Evolutionary conservation across 2,797 vertebrate genomes (phyloP), one percentile per base, ranked within the genome.

Genomic region (Ctenopoma kingsleyae): DNA sequence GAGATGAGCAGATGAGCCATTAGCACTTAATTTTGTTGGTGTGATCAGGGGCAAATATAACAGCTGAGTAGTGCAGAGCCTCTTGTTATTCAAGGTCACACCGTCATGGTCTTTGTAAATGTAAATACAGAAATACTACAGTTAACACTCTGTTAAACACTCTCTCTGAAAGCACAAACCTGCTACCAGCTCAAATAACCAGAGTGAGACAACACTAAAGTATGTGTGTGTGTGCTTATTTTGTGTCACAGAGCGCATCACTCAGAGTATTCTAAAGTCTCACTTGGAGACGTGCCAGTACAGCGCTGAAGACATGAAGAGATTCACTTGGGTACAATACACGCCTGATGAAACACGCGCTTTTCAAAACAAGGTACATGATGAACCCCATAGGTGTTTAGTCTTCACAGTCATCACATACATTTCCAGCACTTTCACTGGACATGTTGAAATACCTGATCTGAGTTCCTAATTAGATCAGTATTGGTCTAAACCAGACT

Each of bases 211-310:
- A 32, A n/a, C 48, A 35, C 44, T 70, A 30, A 75, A 35, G 16
- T n/a, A 22, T 23, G 49, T 64, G 9, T 71, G 4, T 77, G 3
- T 77, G 2, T 74, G 2, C 78, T 10, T 32, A 22, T 66, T 4
- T 73, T 58, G 38, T 76, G 72, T 62, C 43, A 17, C 92, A 97
- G 96, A 97, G 80, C 93, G 88, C 25, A 93, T 96, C 73, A 95
- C 95, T n/a, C 95, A 97, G 92, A 96, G 95, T 20, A 95, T 97
- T 61, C 91, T 98, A 20, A 96, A 96, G 83, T 97, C 97, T 0
- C 97, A 98, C 83, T 60, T 96, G 85, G 97, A 98, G 86, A 97
- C 97, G 0, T 96, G 95, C 83, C 97, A 96, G 89, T 96, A 96
- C 94, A 97, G 95, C 1, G 84, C 90, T 0, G 96, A 97, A 62